Percentiles rank a stretch among this genome's conserved stretches.
phyloP scores from a whole-genome alignment of 1,140 invertebrate genomes.

The Pseudomyrmex dendroicus region DNA sequence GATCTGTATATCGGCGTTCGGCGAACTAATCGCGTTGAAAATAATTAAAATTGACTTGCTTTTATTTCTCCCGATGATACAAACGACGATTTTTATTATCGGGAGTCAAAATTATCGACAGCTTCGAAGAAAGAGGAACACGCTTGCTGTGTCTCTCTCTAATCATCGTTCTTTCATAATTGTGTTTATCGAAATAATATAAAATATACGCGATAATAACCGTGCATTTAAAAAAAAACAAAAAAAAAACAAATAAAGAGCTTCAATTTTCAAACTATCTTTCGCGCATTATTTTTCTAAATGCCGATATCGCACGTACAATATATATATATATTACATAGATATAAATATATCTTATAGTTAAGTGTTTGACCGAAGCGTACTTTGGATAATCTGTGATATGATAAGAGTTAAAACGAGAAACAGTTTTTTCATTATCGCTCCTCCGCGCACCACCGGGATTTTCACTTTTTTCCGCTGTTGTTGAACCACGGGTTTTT shows the following conservation, averaged over 20 bases:
- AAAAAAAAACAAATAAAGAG: too few species aligned
- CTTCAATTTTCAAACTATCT: too few species aligned
- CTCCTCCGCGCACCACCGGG: slow-evolving; percentile 55
- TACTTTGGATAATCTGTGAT: slow-evolving; percentile 84
- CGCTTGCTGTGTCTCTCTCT: too few species aligned
- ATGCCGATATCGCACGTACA: not conserved
- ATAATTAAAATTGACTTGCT: slow-evolving; percentile 12
- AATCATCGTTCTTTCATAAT: too few species aligned
- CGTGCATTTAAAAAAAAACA: too few species aligned
- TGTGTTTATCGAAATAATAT: too few species aligned
- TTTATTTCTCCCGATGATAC: not conserved
- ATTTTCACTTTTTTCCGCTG: slow-evolving; percentile 58
- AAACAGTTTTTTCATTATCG: slow-evolving; percentile 40
- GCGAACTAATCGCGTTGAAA: not conserved
- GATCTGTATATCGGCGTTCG: not conserved
- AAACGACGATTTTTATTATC: slow-evolving; percentile 15
- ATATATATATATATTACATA: not conserved
- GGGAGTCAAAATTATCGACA: not conserved
- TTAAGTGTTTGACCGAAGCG: slow-evolving; percentile 65
- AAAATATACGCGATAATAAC: too few species aligned
- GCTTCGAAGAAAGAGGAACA: not conserved
- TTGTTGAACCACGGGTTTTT: slow-evolving; percentile 54
- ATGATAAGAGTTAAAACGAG: slow-evolving; percentile 76
- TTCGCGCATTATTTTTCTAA: too few species aligned
- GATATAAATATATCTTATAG: not conserved